Percentiles rank a stretch among this genome's conserved stretches.
Evolutionary conservation across 2,113 vertebrate species (phyloP).

Genomic region (Urocolius indicus): DNA sequence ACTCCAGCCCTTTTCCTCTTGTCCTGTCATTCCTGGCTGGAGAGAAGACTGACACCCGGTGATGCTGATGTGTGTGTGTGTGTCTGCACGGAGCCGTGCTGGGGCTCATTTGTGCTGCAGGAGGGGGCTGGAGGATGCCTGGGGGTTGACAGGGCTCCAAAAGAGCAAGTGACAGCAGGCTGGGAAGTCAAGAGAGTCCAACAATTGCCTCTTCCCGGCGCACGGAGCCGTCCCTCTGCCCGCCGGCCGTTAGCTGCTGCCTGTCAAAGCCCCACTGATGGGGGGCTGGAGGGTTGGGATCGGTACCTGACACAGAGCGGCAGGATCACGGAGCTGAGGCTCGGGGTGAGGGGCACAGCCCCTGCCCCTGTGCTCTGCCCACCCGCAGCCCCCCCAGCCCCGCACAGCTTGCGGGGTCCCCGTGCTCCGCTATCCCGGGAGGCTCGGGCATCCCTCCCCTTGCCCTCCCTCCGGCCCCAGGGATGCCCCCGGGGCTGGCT

Average conservation of each 20-base stretch:
- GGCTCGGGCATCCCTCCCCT: not conserved
- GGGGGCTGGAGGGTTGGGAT: not conserved
- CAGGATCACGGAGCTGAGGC: not conserved
- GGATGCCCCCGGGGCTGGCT: not conserved
- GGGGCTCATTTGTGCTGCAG: not conserved
- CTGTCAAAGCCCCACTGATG: not conserved
- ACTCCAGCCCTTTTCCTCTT: no score
- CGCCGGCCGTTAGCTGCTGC: not conserved
- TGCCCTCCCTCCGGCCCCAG: not conserved
- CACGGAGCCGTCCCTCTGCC: fast-evolving
- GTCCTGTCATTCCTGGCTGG: no score
- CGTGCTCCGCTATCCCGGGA: fast-evolving
- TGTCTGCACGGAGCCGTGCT: fast-evolving
- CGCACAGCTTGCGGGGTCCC: not conserved
- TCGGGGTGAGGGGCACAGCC: not conserved
- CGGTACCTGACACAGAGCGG: not conserved
- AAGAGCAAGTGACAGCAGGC: not conserved
- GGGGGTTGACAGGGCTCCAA: not conserved
- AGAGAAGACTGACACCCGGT: no score
- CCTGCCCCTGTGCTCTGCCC: not conserved
- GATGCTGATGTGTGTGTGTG: fast-evolving
- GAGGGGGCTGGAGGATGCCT: not conserved
- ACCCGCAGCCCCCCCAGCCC: fast-evolving
- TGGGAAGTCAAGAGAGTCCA: not conserved
- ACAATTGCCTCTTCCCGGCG: not conserved